Percentiles rank a stretch among this genome's conserved stretches.
phyloP scores from a whole-genome alignment of 2,888 invertebrate species.

The Ashinkailepas kermadecensis region DNA sequence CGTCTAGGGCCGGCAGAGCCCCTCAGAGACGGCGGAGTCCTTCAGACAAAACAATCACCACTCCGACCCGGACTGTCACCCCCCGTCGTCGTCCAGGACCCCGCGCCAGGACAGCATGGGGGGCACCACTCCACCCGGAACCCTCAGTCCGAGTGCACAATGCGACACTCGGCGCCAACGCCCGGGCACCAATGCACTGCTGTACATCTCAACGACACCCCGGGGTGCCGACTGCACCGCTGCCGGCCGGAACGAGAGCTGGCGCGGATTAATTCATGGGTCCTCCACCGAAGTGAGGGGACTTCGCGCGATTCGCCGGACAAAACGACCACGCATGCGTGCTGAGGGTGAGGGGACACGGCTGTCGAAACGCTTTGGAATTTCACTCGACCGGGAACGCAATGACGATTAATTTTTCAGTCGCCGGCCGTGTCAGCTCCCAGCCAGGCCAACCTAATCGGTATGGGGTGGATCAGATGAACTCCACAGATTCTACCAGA shows the following conservation, averaged over 20 bases:
- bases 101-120: too few species aligned
- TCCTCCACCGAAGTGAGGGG: not conserved
- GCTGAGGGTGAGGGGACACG: not conserved
- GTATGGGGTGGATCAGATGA: not conserved
- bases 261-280: not conserved
- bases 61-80: too few species aligned
- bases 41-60: too few species aligned
- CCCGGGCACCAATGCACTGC: too few species aligned
- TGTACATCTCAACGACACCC: not conserved
- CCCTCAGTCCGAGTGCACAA: too few species aligned
- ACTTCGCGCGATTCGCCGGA: not conserved
- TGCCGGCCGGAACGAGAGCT: not conserved
- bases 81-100: too few species aligned
- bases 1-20: not conserved
- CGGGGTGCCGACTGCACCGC: not conserved
- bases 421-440: not conserved
- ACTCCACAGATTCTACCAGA: too few species aligned
- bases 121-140: too few species aligned
- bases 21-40: too few species aligned
- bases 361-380: not conserved
- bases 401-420: not conserved
- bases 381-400: not conserved
- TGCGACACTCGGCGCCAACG: too few species aligned
- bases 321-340: constrained; percentile 13
- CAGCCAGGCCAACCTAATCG: not conserved